phyloP scores from a whole-genome alignment of 2,797 vertebrate genomes.

The Danio albolineatus region DNA sequence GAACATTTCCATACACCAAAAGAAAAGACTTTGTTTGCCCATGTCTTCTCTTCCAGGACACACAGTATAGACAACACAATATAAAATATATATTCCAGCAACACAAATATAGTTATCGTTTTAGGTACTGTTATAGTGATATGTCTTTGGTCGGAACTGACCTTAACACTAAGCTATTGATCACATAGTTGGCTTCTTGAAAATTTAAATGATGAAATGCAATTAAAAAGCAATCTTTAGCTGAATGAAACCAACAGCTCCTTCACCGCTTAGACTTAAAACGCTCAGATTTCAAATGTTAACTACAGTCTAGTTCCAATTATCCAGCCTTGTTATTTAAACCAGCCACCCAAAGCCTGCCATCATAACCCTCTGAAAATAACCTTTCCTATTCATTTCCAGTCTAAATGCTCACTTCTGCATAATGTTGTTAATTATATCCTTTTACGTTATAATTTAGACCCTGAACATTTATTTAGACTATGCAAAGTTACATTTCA shows the following conservation, averaged over 20 bases:
- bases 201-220: neutral
- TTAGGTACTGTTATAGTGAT: too few species aligned
- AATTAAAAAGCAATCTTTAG: neutral
- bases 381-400: neutral
- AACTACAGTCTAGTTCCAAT: constrained; percentile 1
- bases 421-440: neutral
- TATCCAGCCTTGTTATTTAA: constrained; percentile 22
- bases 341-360: constrained; percentile 1
- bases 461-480: neutral
- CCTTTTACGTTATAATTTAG: neutral
- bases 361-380: constrained; percentile 15
- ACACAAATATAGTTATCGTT: too few species aligned
- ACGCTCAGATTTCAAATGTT: neutral
- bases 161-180: neutral
- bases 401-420: neutral
- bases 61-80: too few species aligned
- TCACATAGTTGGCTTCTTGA: neutral
- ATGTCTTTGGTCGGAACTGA: too few species aligned
- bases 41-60: too few species aligned
- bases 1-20: too few species aligned
- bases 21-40: too few species aligned
- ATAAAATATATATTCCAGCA: too few species aligned
- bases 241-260: neutral
- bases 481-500: neutral
- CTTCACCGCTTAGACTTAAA: neutral